A percentile compares a stretch with the other conserved stretches of the same genome.
These are phyloP conservation scores for Chrysogorgia sp. DNA, from an alignment of 92 coral and sea anemone genomes.

Conservation along the genomic window DNA sequence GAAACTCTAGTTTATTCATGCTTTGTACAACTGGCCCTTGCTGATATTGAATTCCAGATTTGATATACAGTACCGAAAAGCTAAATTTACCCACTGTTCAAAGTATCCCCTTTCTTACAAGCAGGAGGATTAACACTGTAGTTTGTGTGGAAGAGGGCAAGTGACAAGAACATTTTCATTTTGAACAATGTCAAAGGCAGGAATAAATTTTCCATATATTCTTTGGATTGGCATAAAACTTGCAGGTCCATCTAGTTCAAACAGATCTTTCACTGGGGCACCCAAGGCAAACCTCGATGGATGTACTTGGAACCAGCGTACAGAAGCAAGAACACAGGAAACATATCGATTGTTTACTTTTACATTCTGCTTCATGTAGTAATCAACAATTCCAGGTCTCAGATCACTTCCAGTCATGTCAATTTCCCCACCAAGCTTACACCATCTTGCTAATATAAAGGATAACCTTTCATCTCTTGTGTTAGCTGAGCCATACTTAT, in stretches of 20 bases:
- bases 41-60: no score
- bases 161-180: slow-evolving; percentile 47
- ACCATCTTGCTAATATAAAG: slow-evolving; percentile 63
- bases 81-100: no score
- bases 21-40: no score
- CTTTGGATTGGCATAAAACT: slow-evolving; percentile 56
- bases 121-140: slow-evolving; percentile 48
- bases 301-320: slow-evolving; percentile 58
- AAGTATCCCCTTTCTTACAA: no score
- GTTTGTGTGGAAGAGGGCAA: slow-evolving; percentile 57
- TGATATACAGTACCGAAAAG: no score
- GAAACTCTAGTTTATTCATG: no score
- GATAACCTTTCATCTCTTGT: slow-evolving; percentile 54
- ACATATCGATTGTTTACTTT: slow-evolving; percentile 32
- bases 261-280: slow-evolving; percentile 49
- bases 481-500: slow-evolving; percentile 39
- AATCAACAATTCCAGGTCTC: slow-evolving; percentile 52
- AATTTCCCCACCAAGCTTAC: slow-evolving; percentile 52
- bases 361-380: slow-evolving; percentile 44
- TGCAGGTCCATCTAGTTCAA: slow-evolving; percentile 54
- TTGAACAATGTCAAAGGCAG: slow-evolving; percentile 46
- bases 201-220: slow-evolving; percentile 52
- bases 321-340: slow-evolving; percentile 47
- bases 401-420: slow-evolving; percentile 50
- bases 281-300: slow-evolving; percentile 51